These are phyloP conservation scores for Calephelis nemesis DNA, from an alignment of 1,140 invertebrate species.

Conservation along the genomic window DNA sequence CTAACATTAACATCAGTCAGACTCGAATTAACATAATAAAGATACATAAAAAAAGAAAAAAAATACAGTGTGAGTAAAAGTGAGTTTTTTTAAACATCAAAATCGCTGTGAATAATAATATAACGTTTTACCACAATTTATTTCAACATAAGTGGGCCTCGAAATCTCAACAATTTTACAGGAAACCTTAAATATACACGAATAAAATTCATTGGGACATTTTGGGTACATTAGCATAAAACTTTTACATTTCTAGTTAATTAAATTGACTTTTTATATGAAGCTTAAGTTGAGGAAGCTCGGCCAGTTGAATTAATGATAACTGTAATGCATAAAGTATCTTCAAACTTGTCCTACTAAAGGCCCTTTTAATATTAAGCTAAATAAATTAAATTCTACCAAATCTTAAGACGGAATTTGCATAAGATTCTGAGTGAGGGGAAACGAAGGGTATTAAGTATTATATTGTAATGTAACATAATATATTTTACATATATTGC, in stretches of 20 bases:
- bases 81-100: no score
- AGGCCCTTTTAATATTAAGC: constrained; percentile 3
- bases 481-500: no score
- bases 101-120: no score
- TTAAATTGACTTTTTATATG: constrained; percentile 16
- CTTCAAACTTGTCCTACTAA: constrained; percentile 4
- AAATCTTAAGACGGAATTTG: neutral
- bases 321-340: neutral
- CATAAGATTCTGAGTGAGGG: no score
- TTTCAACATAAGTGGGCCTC: neutral
- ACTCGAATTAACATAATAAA: no score
- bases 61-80: no score
- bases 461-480: no score
- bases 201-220: constrained; percentile 6
- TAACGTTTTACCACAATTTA: no score
- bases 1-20: no score
- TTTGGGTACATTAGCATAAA: constrained; percentile 7
- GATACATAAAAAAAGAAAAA: no score
- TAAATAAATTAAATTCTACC: neutral
- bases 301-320: constrained; percentile 1
- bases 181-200: neutral
- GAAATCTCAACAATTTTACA: neutral
- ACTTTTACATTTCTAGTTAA: constrained; percentile 8
- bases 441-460: no score
- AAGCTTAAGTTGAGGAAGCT: constrained; percentile 4